Percentiles rank a stretch among this genome's conserved stretches.
phyloP scores from a whole-genome alignment of 2,113 vertebrate genomes.

The Calypte anna region DNA sequence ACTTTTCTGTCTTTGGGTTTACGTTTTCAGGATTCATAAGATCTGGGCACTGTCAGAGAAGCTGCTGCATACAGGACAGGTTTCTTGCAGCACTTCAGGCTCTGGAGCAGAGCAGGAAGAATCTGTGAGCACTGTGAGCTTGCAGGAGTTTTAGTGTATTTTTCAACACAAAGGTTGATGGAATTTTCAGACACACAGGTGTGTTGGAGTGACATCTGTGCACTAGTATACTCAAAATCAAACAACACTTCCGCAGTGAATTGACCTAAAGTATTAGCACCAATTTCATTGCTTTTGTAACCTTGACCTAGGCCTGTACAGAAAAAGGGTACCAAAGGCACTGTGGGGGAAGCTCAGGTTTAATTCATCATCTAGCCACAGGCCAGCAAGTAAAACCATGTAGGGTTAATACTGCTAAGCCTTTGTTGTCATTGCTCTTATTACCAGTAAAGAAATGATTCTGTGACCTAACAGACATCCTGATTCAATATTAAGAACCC shows the following conservation, averaged over 20 bases:
- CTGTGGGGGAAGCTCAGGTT: background rate
- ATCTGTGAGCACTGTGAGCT: accelerated
- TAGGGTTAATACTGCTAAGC: background rate
- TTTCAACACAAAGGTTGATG: background rate
- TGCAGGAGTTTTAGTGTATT: background rate
- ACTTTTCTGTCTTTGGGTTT: background rate
- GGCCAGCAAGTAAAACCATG: background rate
- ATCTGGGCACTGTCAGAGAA: background rate
- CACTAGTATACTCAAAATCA: background rate
- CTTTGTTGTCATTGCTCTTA: background rate
- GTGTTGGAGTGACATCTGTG: background rate
- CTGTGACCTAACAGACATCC: background rate
- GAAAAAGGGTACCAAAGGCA: background rate
- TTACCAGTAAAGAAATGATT: background rate
- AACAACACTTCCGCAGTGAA: background rate
- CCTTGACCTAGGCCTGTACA: background rate
- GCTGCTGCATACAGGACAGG: background rate
- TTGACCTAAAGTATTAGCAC: background rate
- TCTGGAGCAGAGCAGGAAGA: background rate
- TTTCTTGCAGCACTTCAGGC: background rate
- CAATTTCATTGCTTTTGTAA: background rate
- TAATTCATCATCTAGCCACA: background rate
- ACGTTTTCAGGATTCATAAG: background rate
- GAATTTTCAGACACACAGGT: background rate
- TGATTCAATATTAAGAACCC: background rate